These are phyloP conservation scores for Chlorops oryzae DNA, from an alignment of 1,140 invertebrate species.

Conservation along the genomic window DNA sequence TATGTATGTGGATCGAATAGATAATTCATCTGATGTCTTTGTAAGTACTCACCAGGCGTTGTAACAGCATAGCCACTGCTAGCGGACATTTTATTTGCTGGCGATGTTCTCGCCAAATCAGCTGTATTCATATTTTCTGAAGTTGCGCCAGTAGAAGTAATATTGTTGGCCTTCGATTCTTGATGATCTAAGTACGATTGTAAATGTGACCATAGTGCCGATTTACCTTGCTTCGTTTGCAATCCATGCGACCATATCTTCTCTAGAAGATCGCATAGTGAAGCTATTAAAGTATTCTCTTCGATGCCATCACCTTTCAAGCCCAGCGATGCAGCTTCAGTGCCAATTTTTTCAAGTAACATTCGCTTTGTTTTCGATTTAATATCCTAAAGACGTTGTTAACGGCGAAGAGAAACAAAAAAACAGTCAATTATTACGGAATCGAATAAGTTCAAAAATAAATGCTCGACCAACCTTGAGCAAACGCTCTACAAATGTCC, in stretches of 20 bases:
- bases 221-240: slow-evolving; percentile 92
- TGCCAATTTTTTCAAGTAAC: slow-evolving; percentile 96
- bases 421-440: no score
- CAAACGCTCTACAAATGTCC: slow-evolving; percentile 96
- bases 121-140: slow-evolving; percentile 35
- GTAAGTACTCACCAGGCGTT: slow-evolving; percentile 73
- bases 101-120: slow-evolving; percentile 3
- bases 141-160: slow-evolving; percentile 50
- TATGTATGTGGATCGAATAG: not conserved
- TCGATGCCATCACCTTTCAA: slow-evolving; percentile 74
- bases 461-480: slow-evolving; percentile 81
- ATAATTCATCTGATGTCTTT: no score
- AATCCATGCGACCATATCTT: slow-evolving; percentile 97
- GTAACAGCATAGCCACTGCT: slow-evolving; percentile 23
- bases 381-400: slow-evolving; percentile 66
- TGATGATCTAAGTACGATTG: slow-evolving; percentile 83
- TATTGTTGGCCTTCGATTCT: slow-evolving; percentile 60
- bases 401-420: no score
- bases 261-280: slow-evolving; percentile 94
- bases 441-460: no score
- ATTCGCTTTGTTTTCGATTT: slow-evolving; percentile 94
- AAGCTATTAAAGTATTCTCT: slow-evolving; percentile 96
- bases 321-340: slow-evolving; percentile 67
- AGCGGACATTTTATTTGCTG: slow-evolving; percentile 26
- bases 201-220: slow-evolving; percentile 90